These are phyloP conservation scores for Pedicia rivosa DNA, from an alignment of 2,888 invertebrate genomes.

Conservation along the genomic window DNA sequence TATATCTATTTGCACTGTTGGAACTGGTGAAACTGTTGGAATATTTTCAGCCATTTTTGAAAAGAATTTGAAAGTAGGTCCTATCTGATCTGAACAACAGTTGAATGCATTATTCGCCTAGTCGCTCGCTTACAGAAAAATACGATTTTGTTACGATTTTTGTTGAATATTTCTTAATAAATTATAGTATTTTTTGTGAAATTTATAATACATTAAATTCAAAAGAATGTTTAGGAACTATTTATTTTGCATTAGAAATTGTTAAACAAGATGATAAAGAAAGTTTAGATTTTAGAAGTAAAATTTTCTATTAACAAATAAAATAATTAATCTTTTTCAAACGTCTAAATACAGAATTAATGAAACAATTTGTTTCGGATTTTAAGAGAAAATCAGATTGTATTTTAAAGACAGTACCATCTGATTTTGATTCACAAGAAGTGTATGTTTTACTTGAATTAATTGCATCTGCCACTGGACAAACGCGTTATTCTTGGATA, in stretches of 20 bases:
- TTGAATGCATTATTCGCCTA: no score
- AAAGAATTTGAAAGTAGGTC: no score
- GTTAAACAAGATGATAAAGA: constrained; percentile 27
- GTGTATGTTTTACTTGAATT: constrained; percentile 51
- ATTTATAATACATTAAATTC: constrained; percentile 38
- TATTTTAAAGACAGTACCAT: constrained; percentile 48
- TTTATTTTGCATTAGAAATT: constrained; percentile 39
- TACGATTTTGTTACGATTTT: constrained; percentile 43
- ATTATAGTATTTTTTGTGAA: constrained; percentile 36
- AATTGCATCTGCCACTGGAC: constrained; percentile 46
- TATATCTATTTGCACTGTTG: no score
- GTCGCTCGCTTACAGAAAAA: no score
- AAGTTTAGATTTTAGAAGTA: constrained; percentile 31
- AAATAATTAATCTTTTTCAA: constrained; percentile 14
- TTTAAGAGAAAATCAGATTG: constrained; percentile 53
- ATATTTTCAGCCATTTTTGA: no score
- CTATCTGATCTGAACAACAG: no score
- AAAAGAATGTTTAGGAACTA: constrained; percentile 37
- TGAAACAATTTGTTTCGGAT: constrained; percentile 42
- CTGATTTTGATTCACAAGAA: constrained; percentile 50
- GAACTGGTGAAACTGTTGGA: no score
- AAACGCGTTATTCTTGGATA: constrained; percentile 40
- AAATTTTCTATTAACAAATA: constrained; percentile 24
- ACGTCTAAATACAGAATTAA: constrained; percentile 18
- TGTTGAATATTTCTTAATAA: constrained; percentile 41